A percentile compares a stretch with the other conserved stretches of the same genome.
These are phyloP conservation scores for Sylvietta virens DNA, from an alignment of 2,113 vertebrate genomes.

Conservation along the genomic window DNA sequence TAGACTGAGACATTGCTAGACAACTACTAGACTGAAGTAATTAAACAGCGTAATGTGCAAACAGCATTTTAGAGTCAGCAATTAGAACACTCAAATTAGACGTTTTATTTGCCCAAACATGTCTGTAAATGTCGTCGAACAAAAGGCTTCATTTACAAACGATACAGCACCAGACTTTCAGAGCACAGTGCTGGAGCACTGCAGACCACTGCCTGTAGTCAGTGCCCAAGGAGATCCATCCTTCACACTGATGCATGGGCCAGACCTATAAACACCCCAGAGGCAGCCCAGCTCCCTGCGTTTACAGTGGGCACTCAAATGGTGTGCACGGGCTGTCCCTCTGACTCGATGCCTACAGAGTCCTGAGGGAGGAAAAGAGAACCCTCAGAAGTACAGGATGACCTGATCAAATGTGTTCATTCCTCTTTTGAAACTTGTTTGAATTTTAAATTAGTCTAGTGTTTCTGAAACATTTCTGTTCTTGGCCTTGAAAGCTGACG, in stretches of 20 bases:
- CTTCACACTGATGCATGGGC: rapidly evolving
- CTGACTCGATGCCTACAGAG: not conserved
- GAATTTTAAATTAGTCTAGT: not conserved
- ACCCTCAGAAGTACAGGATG: not conserved
- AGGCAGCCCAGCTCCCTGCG: not conserved
- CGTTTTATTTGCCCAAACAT: slow-evolving; percentile 37
- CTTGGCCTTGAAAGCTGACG: not conserved
- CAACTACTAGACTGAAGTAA: slow-evolving; percentile 51
- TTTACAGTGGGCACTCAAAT: not conserved
- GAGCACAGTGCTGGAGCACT: not conserved
- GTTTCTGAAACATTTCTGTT: not conserved
- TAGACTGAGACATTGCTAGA: slow-evolving; percentile 41
- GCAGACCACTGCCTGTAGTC: not conserved
- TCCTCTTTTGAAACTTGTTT: not conserved
- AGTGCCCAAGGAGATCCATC: not conserved
- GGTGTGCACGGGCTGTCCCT: rapidly evolving
- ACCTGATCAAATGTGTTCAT: not conserved
- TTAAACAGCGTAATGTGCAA: slow-evolving; percentile 49
- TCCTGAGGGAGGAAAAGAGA: not conserved
- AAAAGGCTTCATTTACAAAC: slow-evolving; percentile 26
- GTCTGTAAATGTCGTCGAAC: not conserved
- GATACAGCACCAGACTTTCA: not conserved
- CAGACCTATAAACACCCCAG: rapidly evolving
- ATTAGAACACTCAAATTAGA: slow-evolving; percentile 44
- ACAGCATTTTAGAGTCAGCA: slow-evolving; percentile 49